phyloP scores from a whole-genome alignment of 2,113 vertebrate species.

The Delphinapterus leucas region DNA sequence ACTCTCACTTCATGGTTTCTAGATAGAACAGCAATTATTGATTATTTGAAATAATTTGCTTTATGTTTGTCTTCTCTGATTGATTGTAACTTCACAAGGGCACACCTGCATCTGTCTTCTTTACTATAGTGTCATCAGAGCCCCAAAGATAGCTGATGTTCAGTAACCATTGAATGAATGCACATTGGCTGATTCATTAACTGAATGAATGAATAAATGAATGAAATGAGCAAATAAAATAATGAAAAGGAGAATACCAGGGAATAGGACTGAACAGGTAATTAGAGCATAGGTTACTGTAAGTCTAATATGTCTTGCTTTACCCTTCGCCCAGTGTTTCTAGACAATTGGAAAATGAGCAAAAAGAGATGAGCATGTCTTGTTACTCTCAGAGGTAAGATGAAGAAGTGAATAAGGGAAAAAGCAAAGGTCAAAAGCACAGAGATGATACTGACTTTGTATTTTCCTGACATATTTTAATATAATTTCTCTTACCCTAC shows the following conservation, averaged over 20 bases:
- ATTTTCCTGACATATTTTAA: background rate
- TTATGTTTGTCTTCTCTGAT: background rate
- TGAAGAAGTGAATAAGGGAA: background rate
- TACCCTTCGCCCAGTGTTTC: background rate
- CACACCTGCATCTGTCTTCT: background rate
- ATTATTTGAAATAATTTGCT: background rate
- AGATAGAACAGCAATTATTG: background rate
- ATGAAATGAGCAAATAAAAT: background rate
- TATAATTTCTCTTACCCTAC: background rate
- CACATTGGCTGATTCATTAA: background rate
- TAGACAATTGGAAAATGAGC: background rate
- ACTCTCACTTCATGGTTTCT: background rate
- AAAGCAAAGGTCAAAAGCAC: background rate
- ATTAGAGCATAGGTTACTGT: background rate
- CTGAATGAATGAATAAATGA: background rate
- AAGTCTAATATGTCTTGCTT: background rate
- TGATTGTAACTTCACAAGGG: background rate
- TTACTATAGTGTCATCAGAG: background rate
- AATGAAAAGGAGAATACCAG: background rate
- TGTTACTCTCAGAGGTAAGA: background rate
- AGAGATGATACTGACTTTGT: background rate
- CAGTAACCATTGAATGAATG: background rate
- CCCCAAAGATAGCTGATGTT: background rate
- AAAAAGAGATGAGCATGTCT: background rate
- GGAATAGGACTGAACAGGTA: background rate